Conservation (phyloP, 2,888 invertebrate genomes). For the Carcina quercana region DNA sequence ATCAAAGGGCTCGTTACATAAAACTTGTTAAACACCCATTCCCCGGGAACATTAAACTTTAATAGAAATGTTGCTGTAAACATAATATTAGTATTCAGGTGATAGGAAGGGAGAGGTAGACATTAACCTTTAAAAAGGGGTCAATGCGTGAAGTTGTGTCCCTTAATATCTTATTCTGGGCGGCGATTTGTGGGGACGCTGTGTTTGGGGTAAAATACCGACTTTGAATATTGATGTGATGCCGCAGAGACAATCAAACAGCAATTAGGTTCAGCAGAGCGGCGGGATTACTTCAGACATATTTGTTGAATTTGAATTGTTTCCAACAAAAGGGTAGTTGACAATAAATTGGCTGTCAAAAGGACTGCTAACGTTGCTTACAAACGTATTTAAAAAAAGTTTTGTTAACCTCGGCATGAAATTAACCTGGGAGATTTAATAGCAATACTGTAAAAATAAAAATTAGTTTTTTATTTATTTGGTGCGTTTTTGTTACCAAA, state of each 20-base stretch:
- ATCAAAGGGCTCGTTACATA: not conserved
- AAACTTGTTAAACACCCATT: conserved; percentile 7
- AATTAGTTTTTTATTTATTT: too few species aligned
- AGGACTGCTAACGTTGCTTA: too few species aligned
- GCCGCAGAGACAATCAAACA: conserved; percentile 22
- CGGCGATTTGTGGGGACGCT: conserved; percentile 48
- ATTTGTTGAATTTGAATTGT: too few species aligned
- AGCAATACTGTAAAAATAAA: too few species aligned
- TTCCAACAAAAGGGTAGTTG: too few species aligned
- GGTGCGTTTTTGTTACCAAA: too few species aligned
- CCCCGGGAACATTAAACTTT: conserved; percentile 21
- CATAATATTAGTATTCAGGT: conserved; percentile 62
- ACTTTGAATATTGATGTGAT: conserved; percentile 57
- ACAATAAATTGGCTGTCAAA: too few species aligned
- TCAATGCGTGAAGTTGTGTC: conserved; percentile 66
- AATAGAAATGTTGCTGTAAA: conserved; percentile 22
- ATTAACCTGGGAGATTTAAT: too few species aligned
- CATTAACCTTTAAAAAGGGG: conserved; percentile 72
- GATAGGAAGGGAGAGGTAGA: conserved; percentile 42
- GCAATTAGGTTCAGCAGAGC: too few species aligned
- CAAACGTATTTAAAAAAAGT: too few species aligned
- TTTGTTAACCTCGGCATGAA: too few species aligned
- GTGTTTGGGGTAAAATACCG: conserved; percentile 49
- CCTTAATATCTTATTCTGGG: conserved; percentile 67
- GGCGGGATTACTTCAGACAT: too few species aligned